These are phyloP conservation scores for Zygothrica quintamaculata DNA, from an alignment of 2,888 invertebrate genomes.

Conservation along the genomic window DNA sequence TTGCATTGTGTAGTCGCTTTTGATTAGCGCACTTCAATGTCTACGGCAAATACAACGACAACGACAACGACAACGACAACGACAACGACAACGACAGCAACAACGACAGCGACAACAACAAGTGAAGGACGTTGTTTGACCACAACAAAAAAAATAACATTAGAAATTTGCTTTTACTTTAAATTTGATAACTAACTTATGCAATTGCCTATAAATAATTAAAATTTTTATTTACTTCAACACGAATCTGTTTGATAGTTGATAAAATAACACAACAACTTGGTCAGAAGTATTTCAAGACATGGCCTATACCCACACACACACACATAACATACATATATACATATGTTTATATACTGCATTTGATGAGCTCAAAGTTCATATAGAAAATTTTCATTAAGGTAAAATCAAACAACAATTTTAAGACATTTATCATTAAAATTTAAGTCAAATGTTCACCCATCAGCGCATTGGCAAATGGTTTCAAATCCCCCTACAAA, in stretches of 20 bases:
- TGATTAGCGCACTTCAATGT: constrained; percentile 67
- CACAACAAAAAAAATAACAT: constrained; percentile 33
- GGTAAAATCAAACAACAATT: constrained; percentile 13
- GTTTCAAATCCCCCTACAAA: constrained; percentile 15
- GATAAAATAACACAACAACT: constrained; percentile 48
- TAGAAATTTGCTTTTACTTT: constrained; percentile 9
- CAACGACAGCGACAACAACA: constrained; percentile 26
- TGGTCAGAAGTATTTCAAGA: constrained; percentile 41
- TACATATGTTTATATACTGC: neutral
- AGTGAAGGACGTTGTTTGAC: constrained; percentile 70
- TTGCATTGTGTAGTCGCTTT: constrained; percentile 64
- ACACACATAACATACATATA: neutral
- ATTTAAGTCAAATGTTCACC: constrained; percentile 18
- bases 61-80: constrained; percentile 51
- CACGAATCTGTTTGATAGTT: too few species aligned
- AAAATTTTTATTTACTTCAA: neutral
- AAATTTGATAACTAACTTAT: constrained; percentile 44
- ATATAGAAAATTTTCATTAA: constrained; percentile 2
- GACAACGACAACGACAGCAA: neutral
- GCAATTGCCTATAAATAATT: constrained; percentile 52
- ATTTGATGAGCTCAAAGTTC: constrained; percentile 58
- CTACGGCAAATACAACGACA: neutral
- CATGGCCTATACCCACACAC: neutral
- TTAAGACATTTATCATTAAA: constrained; percentile 37
- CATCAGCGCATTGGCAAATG: constrained; percentile 54